Base-by-base conservation (phyloP, 92 coral and sea anemone species). In the Epizoanthus ramosus region DNA sequence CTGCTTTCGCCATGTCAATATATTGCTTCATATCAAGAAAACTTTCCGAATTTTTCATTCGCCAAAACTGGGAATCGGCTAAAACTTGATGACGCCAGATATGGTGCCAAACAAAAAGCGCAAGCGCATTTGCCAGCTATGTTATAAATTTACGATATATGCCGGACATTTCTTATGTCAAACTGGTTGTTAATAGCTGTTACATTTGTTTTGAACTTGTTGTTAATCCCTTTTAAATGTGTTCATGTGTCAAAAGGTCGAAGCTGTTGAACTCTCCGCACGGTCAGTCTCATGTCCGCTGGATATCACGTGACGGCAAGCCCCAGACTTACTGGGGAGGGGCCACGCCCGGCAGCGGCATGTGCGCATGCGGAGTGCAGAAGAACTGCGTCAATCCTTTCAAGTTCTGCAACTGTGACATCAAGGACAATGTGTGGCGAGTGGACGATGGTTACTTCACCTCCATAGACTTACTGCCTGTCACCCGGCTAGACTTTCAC, bases 291-390 rank as follows among this genome's bases (percentile, higher is more conserved):
- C 93, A 89, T 60, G 92, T 89, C 43, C 83, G 23, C 68, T 95
- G 98, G 98, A 39, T 58, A 56, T 88, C 98, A 67, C 85, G 90
- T 60, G 83, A 87, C 85, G 12, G 28, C 8, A 57, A 74, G 37
- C 33, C 43, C 25, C 90, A 88, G 57, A 75, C 88, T 19, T 88
- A 95, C 83, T 95, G 98, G 98, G 98, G 98, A 21, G 98, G 98
- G 18, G 95, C 94, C 1, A 73, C 53, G 23, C 89, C 91, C 4
- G 93, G 89, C 54, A 92, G 92, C 45, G 50, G 70, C 4, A 86
- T 64, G 71, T 95, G 98, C 86, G 94, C 98, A 63, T 95, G 98
- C 83, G 98, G 94, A 2, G 83, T 60, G 84, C 73, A 58, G 15
- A 43, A 57, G 35, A n/a, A 24, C 8, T 95, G 98, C 50, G 79